Percentiles rank a stretch among this genome's conserved stretches.
Conservation (phyloP, 35 echinoderm and acorn worm species). For the Acanthaster planci region DNA sequence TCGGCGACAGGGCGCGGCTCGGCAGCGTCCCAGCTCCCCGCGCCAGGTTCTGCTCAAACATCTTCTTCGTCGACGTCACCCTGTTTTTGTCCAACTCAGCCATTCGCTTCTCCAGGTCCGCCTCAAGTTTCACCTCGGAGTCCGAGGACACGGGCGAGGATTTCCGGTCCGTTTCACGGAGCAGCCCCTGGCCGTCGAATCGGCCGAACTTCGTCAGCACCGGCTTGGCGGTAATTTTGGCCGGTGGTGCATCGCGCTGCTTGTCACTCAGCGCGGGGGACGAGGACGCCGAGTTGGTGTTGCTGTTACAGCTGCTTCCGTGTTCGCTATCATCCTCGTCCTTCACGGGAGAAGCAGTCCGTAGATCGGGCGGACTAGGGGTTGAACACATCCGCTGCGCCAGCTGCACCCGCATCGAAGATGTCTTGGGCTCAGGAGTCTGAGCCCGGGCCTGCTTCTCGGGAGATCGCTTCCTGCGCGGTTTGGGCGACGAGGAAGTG, state of each 20-base stretch:
- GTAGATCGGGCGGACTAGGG: background rate
- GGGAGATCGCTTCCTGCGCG: background rate
- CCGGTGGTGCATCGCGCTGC: background rate
- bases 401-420: constrained; percentile 4
- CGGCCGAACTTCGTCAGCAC: constrained; percentile 58
- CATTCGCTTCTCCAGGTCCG: constrained; percentile 56
- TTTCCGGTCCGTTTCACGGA: constrained; percentile 86
- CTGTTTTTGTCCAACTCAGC: constrained; percentile 68
- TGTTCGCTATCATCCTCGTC: constrained; percentile 25
- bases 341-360: background rate
- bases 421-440: constrained; percentile 26
- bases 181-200: constrained; percentile 72
- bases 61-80: constrained; percentile 70
- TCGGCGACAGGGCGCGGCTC: constrained; percentile 26
- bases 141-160: constrained; percentile 32
- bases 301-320: constrained; percentile 40
- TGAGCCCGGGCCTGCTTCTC: background rate
- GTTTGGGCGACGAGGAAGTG: constrained; percentile 46
- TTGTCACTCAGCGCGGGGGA: constrained; percentile 6
- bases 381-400: constrained; percentile 20
- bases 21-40: constrained; percentile 31
- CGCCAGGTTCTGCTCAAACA: constrained; percentile 56
- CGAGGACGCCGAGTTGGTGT: constrained; percentile 30
- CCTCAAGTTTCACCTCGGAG: constrained; percentile 8
- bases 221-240: constrained; percentile 44